Evolutionary conservation across 1,140 invertebrate genomes (phyloP), one percentile per base, ranked within the genome.

Genomic region (Drosophila rufa): DNA sequence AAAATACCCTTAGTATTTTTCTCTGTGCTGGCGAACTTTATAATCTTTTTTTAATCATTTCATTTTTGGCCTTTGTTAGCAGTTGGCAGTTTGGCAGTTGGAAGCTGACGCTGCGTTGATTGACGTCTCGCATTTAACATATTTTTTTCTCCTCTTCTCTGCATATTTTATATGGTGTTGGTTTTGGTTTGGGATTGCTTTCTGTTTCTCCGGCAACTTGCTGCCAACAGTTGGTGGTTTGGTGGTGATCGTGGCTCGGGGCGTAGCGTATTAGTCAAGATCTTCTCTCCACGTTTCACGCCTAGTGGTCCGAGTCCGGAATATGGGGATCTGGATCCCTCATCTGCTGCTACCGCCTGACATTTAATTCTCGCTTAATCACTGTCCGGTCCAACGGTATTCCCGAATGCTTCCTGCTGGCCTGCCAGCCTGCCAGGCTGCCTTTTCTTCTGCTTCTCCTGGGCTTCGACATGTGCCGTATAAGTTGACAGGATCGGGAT

Each of bases 361-460:
- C 89, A 85, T 90, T 92, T 92, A 92, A 90, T 92, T 92, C 83
- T 73, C 85, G 85, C 90, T 92, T 92, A 92, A 92, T 92, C 90
- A 92, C 82, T 92, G 90, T 92, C 90, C 80, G 40, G 40, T 36
- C 51, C 15, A 89, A 89, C 74, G 85, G 85, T 85, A 79, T 74
- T 90, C 57, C 80, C 65, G 79, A 22, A 69, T 42, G 71, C 59
- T 75, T 75, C 71, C 70, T 73, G 70, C 70, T 73, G 67, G 19
- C 53, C 51, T 38, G 51, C 33, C 51, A 4, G 38, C 33, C 51
- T 38, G 51, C 33, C 51, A 4, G 38, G 12, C 38, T 15, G 38
- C 38, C 38, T 27, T 59, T 27, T 57, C 33, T 55, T 25, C 50
- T 19, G 71, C 57, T 80, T 77, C 19, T 14, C 51, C 64, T 7